These are phyloP conservation scores for Rhinoderma darwinii DNA, from an alignment of 2,113 vertebrate species.

Conservation along the genomic window DNA sequence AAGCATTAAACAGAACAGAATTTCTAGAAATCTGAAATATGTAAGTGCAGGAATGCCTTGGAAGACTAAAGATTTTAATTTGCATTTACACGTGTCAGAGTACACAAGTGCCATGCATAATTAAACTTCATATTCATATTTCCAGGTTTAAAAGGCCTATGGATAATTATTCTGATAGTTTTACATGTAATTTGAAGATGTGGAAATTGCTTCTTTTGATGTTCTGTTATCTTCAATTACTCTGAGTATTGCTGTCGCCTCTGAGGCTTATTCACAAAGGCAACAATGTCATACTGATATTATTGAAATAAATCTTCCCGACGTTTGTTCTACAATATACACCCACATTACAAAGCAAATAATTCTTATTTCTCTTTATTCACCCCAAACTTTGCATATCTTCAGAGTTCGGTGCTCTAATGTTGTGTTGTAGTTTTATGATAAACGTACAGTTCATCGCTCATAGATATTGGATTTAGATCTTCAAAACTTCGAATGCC, in stretches of 20 bases:
- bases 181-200: constrained; percentile 48
- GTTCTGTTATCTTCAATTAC: constrained; percentile 35
- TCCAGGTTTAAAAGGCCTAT: constrained; percentile 33
- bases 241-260: neutral
- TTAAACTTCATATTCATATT: constrained; percentile 26
- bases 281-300: constrained; percentile 13
- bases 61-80: constrained; percentile 22
- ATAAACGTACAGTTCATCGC: neutral
- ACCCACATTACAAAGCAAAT: neutral
- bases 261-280: constrained; percentile 28
- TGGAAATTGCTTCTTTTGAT: constrained; percentile 45
- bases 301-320: neutral
- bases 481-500: neutral
- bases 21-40: constrained; percentile 40
- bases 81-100: constrained; percentile 51
- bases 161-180: constrained; percentile 35
- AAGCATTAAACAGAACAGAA: constrained; percentile 49
- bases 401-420: neutral
- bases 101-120: constrained; percentile 47
- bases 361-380: neutral
- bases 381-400: too few relatives aligned
- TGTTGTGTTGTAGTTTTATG: neutral
- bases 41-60: constrained; percentile 39
- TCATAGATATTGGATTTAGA: neutral
- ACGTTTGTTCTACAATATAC: neutral